phyloP scores from a whole-genome alignment of 2,113 vertebrate genomes.

The Uria lomvia region DNA sequence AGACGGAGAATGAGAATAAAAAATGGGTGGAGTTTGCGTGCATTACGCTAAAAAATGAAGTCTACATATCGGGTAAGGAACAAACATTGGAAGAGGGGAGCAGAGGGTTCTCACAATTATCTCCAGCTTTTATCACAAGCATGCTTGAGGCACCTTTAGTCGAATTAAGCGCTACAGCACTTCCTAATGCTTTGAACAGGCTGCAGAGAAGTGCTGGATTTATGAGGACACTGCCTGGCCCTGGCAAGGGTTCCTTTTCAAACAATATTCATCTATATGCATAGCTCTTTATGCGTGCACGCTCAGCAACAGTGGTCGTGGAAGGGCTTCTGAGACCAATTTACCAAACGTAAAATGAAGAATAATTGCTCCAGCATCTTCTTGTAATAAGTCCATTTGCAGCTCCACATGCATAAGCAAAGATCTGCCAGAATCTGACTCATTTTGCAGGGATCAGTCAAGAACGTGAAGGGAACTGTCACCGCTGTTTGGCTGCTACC shows the following conservation, averaged over 20 bases:
- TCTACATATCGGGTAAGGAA: slow-evolving; percentile 93
- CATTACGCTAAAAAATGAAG: slow-evolving; percentile 92
- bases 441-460: not conserved
- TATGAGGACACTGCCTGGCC: not conserved
- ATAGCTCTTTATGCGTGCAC: not conserved
- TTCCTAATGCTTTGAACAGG: not conserved
- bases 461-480: not conserved
- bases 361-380: not conserved
- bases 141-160: not conserved
- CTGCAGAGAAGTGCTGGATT: not conserved
- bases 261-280: not conserved
- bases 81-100: not conserved
- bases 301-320: accelerated
- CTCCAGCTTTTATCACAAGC: not conserved
- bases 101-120: not conserved
- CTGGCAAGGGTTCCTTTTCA: not conserved
- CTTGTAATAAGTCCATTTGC: not conserved
- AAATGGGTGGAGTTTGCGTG: slow-evolving; percentile 99
- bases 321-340: not conserved
- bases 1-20: slow-evolving; percentile 84
- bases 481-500: not conserved
- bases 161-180: not conserved
- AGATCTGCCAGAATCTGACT: not conserved
- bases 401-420: not conserved
- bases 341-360: not conserved